A percentile compares a stretch with the other conserved stretches of the same genome.
Evolutionary conservation across 1,140 invertebrate genomes (phyloP).

Genomic region (Holcopasites calliopsidis): DNA sequence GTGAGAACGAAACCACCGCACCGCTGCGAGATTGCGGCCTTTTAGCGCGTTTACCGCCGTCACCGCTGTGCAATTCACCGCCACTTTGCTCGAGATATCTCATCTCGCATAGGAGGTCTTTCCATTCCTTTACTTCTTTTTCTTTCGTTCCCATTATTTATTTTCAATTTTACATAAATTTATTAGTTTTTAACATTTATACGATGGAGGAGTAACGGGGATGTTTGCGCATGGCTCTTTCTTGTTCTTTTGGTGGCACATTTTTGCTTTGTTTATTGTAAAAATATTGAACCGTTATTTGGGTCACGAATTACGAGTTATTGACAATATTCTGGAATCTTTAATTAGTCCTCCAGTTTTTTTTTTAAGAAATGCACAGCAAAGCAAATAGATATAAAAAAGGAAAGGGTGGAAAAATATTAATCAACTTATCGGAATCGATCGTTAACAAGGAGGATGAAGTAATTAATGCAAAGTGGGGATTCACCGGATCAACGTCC

Average conservation of each 20-base stretch:
- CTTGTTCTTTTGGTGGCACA: too few species aligned
- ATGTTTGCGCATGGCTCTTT: too few species aligned
- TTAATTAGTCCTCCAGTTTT: too few species aligned
- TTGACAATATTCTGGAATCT: too few species aligned
- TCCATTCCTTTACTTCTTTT: not conserved
- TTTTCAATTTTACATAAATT: not conserved
- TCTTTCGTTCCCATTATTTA: not conserved
- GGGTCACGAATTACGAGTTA: too few species aligned
- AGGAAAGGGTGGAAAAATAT: too few species aligned
- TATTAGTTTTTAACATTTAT: not conserved
- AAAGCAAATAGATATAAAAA: too few species aligned
- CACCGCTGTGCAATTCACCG: not conserved
- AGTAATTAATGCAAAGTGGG: not conserved
- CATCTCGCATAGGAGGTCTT: too few species aligned
- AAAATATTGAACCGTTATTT: too few species aligned
- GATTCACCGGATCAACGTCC: not conserved
- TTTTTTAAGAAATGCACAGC: too few species aligned
- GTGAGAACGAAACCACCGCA: slow-evolving; percentile 36
- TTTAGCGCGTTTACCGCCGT: slow-evolving; percentile 10
- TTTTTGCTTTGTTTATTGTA: too few species aligned
- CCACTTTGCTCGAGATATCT: not conserved
- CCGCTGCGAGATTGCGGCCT: not conserved
- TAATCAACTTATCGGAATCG: too few species aligned
- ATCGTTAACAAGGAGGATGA: not conserved
- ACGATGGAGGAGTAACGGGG: not conserved